Conservation (phyloP, 2,113 vertebrate genomes). For the Brachionichthys hirsutus region DNA sequence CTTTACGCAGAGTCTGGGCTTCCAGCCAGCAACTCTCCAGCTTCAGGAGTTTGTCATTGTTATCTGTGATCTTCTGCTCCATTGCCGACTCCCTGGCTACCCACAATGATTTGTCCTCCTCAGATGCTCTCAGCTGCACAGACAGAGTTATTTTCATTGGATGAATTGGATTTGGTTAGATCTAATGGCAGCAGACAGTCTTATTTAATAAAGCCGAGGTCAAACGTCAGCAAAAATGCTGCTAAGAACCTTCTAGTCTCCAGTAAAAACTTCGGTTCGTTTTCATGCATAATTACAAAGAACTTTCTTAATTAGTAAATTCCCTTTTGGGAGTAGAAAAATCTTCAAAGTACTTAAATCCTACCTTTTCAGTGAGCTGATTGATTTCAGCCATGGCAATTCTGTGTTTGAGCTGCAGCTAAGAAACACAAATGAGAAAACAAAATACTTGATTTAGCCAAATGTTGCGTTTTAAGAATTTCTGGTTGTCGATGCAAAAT, state of each 20-base stretch:
- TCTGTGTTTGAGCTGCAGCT: conserved; percentile 87
- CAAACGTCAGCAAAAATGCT: too few species aligned
- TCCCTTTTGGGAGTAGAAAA: background rate
- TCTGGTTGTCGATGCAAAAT: background rate
- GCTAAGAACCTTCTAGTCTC: too few species aligned
- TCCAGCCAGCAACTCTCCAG: conserved; percentile 90
- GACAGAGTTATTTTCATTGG: conserved; percentile 8
- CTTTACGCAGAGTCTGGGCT: conserved; percentile 88
- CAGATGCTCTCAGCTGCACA: conserved; percentile 77
- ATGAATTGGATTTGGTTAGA: background rate
- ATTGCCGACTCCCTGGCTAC: conserved; percentile 80
- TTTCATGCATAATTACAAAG: background rate
- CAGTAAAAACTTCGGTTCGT: too few species aligned
- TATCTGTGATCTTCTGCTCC: conserved; percentile 83
- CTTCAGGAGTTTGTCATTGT: conserved; percentile 84
- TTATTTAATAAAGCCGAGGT: too few species aligned
- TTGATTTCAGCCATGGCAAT: conserved; percentile 82
- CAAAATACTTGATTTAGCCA: conserved; percentile 8
- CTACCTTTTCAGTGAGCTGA: conserved; percentile 86
- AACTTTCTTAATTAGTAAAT: too few species aligned
- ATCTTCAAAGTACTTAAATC: background rate
- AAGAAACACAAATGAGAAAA: conserved; percentile 17
- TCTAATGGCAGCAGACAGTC: background rate
- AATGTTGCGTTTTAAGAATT: background rate
- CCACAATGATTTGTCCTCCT: conserved; percentile 80